Conservation (phyloP, 1,140 invertebrate species). For the Lanistes nyassanus region DNA sequence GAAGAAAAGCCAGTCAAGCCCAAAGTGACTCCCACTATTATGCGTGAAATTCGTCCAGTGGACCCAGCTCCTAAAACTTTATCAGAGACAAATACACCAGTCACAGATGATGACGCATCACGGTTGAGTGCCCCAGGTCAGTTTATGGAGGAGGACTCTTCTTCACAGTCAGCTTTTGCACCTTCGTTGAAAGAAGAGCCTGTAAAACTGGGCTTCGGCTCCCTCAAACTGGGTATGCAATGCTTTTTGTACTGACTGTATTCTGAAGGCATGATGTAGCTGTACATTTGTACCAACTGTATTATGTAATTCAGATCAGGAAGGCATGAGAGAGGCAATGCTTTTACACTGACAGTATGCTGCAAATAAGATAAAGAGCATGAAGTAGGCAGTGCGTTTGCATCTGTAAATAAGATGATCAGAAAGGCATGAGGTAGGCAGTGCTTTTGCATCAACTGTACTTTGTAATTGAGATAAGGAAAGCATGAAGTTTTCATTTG, state of each 20-base stretch:
- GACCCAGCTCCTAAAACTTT: constrained; percentile 25
- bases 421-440: too few species aligned
- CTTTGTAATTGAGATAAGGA: too few species aligned
- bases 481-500: too few species aligned
- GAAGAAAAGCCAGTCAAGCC: constrained; percentile 50
- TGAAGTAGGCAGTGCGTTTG: too few species aligned
- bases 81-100: constrained; percentile 31
- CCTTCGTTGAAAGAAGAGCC: constrained; percentile 48
- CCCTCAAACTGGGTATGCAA: constrained; percentile 52
- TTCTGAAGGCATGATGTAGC: too few species aligned
- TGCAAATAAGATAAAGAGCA: too few species aligned
- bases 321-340: too few species aligned
- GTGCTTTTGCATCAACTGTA: too few species aligned
- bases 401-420: too few species aligned
- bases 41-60: constrained; percentile 5
- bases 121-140: constrained; percentile 27
- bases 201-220: constrained; percentile 52
- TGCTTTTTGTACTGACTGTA: background rate
- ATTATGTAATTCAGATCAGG: too few species aligned
- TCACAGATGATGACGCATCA: constrained; percentile 43
- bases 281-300: too few species aligned
- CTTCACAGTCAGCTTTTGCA: constrained; percentile 35
- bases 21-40: constrained; percentile 45
- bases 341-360: too few species aligned
- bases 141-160: constrained; percentile 27